Evolutionary conservation across 2,113 vertebrate genomes (phyloP).

Genomic region (Phaethon lepturus): DNA sequence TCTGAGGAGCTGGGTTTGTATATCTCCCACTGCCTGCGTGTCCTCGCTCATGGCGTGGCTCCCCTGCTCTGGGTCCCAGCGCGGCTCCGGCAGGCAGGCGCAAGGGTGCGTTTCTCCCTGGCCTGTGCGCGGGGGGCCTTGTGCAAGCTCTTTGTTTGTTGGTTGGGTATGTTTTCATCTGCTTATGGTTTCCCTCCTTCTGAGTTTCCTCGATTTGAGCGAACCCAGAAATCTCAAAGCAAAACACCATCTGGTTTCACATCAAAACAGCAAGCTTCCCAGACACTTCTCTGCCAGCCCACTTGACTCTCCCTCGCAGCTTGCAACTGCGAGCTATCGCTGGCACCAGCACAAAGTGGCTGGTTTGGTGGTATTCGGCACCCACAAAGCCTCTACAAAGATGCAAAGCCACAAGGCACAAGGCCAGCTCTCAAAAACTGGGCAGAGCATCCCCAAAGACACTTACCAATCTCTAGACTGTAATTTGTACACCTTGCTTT

Average conservation of each 20-base stretch:
- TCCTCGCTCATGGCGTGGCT: fast-evolving
- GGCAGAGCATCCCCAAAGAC: not conserved
- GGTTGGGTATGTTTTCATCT: not conserved
- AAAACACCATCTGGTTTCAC: conserved; percentile 48
- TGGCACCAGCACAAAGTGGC: not conserved
- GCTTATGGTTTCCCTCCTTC: conserved; percentile 2
- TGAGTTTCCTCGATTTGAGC: not conserved
- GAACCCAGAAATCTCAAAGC: not conserved
- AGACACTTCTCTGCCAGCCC: not conserved
- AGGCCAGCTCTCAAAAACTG: not conserved
- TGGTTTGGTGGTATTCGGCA: not conserved
- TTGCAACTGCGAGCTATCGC: not conserved
- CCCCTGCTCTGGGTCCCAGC: fast-evolving
- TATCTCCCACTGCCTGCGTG: not conserved
- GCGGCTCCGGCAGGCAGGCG: not conserved
- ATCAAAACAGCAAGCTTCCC: not conserved
- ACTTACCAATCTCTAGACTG: not conserved
- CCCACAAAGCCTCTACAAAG: not conserved
- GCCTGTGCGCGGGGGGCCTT: not conserved
- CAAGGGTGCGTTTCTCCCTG: fast-evolving
- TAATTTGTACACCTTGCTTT: not conserved
- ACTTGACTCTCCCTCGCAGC: not conserved
- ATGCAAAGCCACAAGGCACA: not conserved
- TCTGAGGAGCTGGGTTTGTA: not conserved
- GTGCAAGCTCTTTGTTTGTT: not conserved